Percentiles rank a stretch among this genome's conserved stretches.
These are phyloP conservation scores for Cosmorhoe ocellata DNA, from an alignment of 2,888 invertebrate species.

Conservation along the genomic window DNA sequence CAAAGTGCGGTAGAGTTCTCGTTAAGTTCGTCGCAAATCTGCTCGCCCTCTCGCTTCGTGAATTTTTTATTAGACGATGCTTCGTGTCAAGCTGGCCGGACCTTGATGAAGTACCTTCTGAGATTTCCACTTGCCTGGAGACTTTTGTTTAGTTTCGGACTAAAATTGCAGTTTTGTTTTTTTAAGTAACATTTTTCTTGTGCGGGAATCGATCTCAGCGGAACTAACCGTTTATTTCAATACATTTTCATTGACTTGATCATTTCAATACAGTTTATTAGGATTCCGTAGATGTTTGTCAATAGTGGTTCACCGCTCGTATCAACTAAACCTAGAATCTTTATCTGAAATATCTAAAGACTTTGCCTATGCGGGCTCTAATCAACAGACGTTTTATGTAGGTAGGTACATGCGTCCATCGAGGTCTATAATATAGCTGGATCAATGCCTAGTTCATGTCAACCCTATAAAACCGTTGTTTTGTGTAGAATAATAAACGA, in stretches of 20 bases:
- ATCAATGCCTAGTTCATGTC: too few relatives aligned
- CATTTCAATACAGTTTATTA: too few relatives aligned
- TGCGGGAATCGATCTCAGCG: too few relatives aligned
- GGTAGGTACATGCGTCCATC: too few relatives aligned
- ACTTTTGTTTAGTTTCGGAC: constrained; percentile 12
- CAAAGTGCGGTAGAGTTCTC: constrained; percentile 23
- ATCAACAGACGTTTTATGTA: not conserved
- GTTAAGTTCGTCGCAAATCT: constrained; percentile 21
- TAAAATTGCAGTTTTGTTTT: constrained; percentile 17
- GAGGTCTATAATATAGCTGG: too few relatives aligned
- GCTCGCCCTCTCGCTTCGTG: constrained; percentile 22
- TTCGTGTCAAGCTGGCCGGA: constrained; percentile 4
- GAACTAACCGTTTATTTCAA: too few relatives aligned
- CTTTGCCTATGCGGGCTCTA: constrained; percentile 4
- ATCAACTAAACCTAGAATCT: constrained; percentile 9
- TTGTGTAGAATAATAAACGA: not conserved
- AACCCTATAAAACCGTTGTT: not conserved
- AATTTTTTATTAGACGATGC: constrained; percentile 24
- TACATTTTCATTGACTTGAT: too few relatives aligned
- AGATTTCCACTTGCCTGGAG: constrained; percentile 5
- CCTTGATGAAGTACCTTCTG: constrained; percentile 8
- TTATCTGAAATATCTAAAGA: too few relatives aligned
- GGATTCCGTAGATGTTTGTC: too few relatives aligned
- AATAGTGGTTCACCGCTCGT: constrained; percentile 2
- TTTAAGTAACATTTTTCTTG: not conserved